Base-by-base conservation (phyloP, 2,113 vertebrate species). In the Rhinichthys klamathensis region DNA sequence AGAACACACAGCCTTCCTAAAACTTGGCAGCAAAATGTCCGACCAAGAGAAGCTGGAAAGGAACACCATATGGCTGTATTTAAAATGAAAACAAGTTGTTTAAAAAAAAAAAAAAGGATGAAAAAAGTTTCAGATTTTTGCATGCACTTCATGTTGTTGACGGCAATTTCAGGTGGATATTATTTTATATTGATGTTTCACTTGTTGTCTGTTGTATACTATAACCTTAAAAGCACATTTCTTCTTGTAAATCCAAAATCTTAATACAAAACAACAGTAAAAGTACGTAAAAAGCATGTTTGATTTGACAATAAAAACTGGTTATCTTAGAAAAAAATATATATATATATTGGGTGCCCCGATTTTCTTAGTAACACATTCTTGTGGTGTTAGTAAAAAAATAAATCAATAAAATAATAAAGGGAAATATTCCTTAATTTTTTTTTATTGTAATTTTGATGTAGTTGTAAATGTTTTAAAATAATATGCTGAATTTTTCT, bases 21-120 rank as follows among this genome's bases (percentile, higher is more conserved):
- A 95, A 96, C 95, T 96, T 93, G 92, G 92, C 94, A 93, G 94
- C 90, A 93, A 93, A 91, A 93, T 93, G 93, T 93, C 93, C 91
- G 90, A 95, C 96, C 92, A 88, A 93, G 92, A 85, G 35, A 74
- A 95, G 80, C 90, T 90, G 92, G 94, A 90, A 88, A 91, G 92
- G 91, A 93, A 89, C 90, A 92, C 92, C 92, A 93, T 93, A 92
- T 93, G 94, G 88, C 87, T 89, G 89, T 65, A 38, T 27, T 70
- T 88, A 92, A 89, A 92, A 91, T 87, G 84, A 88, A 81, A 88
- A 85, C 80, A 87, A 83, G 13, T 58, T 70, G 11, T 74, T 56
- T 54, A 6, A 6, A 56, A 56, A 56, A 54, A 46, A 86, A 1
- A 25, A 67, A 61, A 12, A 44, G 27, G 70, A 80, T 80, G 54